Conservation (phyloP, 2,888 invertebrate genomes). For the Erpobdella octoculata region DNA sequence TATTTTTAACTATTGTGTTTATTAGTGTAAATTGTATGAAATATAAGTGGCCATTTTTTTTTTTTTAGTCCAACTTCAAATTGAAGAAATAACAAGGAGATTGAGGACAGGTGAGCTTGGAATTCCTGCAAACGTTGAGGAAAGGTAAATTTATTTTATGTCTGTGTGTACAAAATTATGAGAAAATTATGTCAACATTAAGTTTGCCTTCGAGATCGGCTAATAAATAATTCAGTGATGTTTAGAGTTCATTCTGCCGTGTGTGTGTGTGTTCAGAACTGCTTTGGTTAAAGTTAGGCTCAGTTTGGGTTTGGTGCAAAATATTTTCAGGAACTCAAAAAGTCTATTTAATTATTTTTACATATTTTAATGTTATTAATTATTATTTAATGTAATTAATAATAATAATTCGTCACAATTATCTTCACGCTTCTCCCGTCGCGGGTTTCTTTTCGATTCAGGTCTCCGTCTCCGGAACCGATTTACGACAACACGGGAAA, state of each 20-base stretch:
- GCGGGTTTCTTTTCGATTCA: constrained; percentile 55
- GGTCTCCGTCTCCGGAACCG: constrained; percentile 99
- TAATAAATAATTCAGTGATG: no score
- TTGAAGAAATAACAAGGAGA: constrained; percentile 98
- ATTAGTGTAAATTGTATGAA: not conserved
- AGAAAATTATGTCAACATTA: no score
- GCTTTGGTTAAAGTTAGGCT: not conserved
- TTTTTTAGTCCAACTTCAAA: constrained; percentile 94
- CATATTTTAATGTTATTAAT: no score
- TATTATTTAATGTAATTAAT: no score
- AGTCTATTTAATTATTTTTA: not conserved
- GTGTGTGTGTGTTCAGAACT: not conserved
- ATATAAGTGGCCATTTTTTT: not conserved
- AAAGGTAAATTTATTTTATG: constrained; percentile 66
- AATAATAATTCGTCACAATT: no score
- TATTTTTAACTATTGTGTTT: not conserved
- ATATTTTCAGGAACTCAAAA: not conserved
- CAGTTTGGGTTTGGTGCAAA: not conserved
- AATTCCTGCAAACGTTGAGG: constrained; percentile 91
- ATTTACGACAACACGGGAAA: constrained; percentile 99
- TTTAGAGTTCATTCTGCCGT: no score
- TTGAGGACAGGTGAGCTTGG: constrained; percentile 96
- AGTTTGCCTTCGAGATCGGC: no score
- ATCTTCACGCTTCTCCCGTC: no score
- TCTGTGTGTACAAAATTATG: not conserved